phyloP scores from a whole-genome alignment of 1,140 invertebrate species.

The Papilio dardanus region DNA sequence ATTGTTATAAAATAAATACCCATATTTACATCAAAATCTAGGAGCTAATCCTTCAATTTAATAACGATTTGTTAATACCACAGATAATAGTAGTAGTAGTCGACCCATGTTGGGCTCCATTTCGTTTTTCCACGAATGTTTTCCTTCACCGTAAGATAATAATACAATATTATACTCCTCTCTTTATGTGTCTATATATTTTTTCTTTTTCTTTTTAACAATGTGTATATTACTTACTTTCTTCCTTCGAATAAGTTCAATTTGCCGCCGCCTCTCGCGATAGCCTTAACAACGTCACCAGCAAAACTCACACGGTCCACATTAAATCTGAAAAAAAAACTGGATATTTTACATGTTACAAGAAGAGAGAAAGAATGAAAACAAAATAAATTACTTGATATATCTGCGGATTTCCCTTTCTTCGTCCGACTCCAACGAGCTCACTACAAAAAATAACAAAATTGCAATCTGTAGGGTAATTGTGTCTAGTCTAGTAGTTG shows the following conservation, averaged over 20 bases:
- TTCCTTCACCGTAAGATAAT: no score
- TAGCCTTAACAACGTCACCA: slow-evolving; percentile 55
- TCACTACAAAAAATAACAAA: slow-evolving; percentile 50
- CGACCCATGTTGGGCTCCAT: no score
- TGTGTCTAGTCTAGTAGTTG: no score
- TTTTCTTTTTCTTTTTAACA: no score
- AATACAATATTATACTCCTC: no score
- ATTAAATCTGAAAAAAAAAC: slow-evolving; percentile 52
- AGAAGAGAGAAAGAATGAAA: neutral
- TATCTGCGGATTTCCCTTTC: slow-evolving; percentile 66
- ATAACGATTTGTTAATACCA: no score
- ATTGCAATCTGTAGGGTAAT: no score
- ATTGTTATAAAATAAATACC: neutral
- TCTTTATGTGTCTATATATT: no score
- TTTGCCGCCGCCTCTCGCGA: slow-evolving; percentile 54
- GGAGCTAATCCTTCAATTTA: no score
- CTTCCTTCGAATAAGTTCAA: slow-evolving; percentile 59
- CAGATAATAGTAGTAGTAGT: no score
- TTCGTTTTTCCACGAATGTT: no score
- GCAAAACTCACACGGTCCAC: slow-evolving; percentile 67
- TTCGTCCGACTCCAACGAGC: slow-evolving; percentile 59
- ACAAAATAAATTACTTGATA: slow-evolving; percentile 54
- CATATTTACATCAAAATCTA: neutral
- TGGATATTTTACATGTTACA: neutral
- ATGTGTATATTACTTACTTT: slow-evolving; percentile 57